These are phyloP conservation scores for Leptinotarsa tumamoca DNA, from an alignment of 2,888 invertebrate genomes.

Conservation along the genomic window DNA sequence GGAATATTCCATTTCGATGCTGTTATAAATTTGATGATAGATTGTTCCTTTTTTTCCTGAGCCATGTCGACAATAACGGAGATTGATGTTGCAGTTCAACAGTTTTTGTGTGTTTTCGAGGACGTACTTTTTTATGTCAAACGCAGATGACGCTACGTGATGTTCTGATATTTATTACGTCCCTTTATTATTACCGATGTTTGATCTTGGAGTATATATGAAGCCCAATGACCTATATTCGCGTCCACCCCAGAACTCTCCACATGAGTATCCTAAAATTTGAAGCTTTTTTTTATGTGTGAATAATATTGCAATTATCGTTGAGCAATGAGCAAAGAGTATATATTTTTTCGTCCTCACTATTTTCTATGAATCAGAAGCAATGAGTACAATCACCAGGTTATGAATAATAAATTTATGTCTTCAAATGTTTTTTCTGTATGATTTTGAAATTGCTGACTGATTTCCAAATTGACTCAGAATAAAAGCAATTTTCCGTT, in stretches of 20 bases:
- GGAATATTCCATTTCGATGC: constrained; percentile 16
- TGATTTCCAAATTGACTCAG: no score
- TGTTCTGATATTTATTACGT: constrained; percentile 1
- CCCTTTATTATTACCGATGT: constrained; percentile 1
- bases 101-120: constrained; percentile 8
- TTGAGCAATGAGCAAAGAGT: no score
- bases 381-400: no score
- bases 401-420: no score
- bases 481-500: no score
- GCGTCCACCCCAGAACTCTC: neutral
- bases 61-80: constrained; percentile 8
- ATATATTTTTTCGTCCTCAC: no score
- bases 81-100: constrained; percentile 13
- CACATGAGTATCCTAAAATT: neutral
- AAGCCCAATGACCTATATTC: neutral
- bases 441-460: no score
- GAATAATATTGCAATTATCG: no score
- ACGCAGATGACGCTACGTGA: constrained; percentile 17
- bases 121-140: constrained; percentile 16
- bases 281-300: no score
- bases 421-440: no score
- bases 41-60: constrained; percentile 4
- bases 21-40: constrained; percentile 1
- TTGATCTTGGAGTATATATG: neutral
- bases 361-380: no score